Percentiles rank a stretch among this genome's conserved stretches.
Conservation (phyloP, 1,140 invertebrate species). For the Ceratina japonica region DNA sequence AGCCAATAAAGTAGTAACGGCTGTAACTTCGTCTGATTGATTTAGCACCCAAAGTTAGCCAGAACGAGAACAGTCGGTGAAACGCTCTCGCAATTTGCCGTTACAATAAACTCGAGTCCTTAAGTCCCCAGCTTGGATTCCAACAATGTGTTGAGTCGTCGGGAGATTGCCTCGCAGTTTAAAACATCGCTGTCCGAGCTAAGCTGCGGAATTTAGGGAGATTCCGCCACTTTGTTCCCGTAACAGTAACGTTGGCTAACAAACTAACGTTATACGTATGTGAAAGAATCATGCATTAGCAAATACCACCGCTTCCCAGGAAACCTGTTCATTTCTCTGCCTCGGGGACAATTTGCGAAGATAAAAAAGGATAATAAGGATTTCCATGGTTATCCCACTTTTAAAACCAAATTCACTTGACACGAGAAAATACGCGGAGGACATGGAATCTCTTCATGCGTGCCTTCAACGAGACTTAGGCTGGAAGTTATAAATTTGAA, state of each 20-base stretch:
- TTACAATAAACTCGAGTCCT: slow-evolving; percentile 20
- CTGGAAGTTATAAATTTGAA: too few relatives aligned
- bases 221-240: slow-evolving; percentile 3
- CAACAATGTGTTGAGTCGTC: slow-evolving; percentile 21
- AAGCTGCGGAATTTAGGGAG: slow-evolving; percentile 22
- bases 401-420: too few relatives aligned
- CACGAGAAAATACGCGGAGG: too few relatives aligned
- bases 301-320: not conserved
- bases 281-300: not conserved
- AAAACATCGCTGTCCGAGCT: slow-evolving; percentile 27
- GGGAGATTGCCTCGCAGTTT: slow-evolving; percentile 26
- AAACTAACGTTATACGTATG: not conserved
- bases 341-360: not conserved
- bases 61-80: not conserved
- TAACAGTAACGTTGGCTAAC: not conserved
- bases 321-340: not conserved
- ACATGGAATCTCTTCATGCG: too few relatives aligned
- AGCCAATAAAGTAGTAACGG: not conserved
- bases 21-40: not conserved
- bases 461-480: too few relatives aligned
- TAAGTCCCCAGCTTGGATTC: slow-evolving; percentile 1
- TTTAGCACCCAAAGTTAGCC: not conserved
- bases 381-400: too few relatives aligned
- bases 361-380: not conserved
- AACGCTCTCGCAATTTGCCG: not conserved